Evolutionary conservation across 23 tunicate genomes (phyloP), one percentile per base, ranked within the genome.

Genomic region (Halocynthia roretzi): DNA sequence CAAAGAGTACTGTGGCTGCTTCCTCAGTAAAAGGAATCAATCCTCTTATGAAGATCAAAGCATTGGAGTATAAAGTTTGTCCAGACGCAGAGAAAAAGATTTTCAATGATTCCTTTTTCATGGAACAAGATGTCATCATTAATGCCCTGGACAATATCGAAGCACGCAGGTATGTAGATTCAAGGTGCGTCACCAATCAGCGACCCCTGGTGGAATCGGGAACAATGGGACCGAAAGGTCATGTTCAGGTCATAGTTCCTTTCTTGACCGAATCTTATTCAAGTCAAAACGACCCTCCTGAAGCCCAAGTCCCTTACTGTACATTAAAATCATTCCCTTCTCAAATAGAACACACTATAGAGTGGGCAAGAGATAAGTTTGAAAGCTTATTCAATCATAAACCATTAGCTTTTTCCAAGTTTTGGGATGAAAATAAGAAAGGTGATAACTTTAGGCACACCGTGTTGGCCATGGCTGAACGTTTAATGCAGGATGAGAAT

Each of bases 221-320:
- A 8, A 74, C 78, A 14, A 74, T 74, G 78, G 78, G 78, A 50
- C 78, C 78, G 8, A 74, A 74, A 74, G 78, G 78, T 10, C 78
- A 74, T 55, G 78, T 74, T 0, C 78, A 74, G 23, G 31, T 74
- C 11, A 55, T 74, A 14, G 66, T 53, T 10, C 78, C 78, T 52
- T 74, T 74, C 6, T 8, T 74, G 14, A 52, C 78, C 0, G 78
- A 74, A 53, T 52, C 67, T 20, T 74, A 74, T 74, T 52, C 60
- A 53, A 52, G 21, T 14, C 78, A 74, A 63, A 22, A 52, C 0
- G 78, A 74, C 31, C 78, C 78, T 14, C 60, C 62, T 14, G 78
- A 74, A 53, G 62, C 56, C 31, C 60, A 74, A 74, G 54, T 50
- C 5, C 78, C 78, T 20, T 74, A 53, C 56, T 74, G 78, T 15